Base-by-base conservation (phyloP, 2,888 invertebrate genomes). In the Dichetophora obliterata region DNA sequence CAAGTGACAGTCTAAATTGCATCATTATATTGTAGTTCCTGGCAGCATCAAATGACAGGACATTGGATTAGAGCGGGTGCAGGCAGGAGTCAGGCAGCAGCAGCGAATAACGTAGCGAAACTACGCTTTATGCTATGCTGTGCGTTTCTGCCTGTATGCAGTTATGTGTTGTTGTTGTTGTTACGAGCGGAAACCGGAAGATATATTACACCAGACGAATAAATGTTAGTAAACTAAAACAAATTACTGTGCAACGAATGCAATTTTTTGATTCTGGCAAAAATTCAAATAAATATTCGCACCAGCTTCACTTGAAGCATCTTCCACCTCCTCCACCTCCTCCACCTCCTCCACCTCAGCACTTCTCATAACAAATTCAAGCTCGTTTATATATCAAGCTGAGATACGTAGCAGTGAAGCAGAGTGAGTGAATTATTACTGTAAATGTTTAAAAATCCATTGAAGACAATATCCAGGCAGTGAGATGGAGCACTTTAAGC, bases 1-100 rank as follows among this genome's bases (percentile, higher is more conserved):
- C 54, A 54, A 34, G 54, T 54, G 70, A n/a, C 70, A 70, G 70
- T 11, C 57, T 34, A 54, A 70, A 70, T 52, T 70, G 54, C 70
- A 54, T 70, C 70, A 70, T 70, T 70, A 70, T n/a, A 27, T 52
- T 54, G 34, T 19, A 54, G 54, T 52, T 54, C 54, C 70, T 54
- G 52, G 70, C 70, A 52, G 19, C 31, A 19, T n/a, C 31, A 31
- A 54, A 31, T 52, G 52, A 31, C 70, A 52, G 69, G 69, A 24
- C 69, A 54, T 52, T 48, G 69, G 27, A 69, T 69, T 27, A 50
- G 69, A 54, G 54, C 27, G 9, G 54, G 31, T 19, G 52, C 52
- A 27, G 52, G 27, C n/a, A 2, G 22, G 31, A 34, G 37, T 34
- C 5, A 37, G 65, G 65, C 22, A 27, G 4, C 27, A 27, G 54